Conservation (phyloP, 2,888 invertebrate species). For the Mactromeris polynyma region DNA sequence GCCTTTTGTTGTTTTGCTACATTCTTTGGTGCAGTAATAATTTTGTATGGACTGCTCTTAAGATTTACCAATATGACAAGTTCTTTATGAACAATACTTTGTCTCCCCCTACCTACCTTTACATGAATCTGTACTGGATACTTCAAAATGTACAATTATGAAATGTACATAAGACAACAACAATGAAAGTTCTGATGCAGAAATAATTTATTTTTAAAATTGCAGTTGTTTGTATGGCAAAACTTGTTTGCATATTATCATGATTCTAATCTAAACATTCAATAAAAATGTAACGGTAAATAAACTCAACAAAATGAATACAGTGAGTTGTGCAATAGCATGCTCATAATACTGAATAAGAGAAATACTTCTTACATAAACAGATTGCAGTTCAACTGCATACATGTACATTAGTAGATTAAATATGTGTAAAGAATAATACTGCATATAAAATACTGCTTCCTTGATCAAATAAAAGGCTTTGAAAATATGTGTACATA, state of each 20-base stretch:
- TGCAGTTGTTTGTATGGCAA: conserved; percentile 9
- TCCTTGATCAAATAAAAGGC: not conserved
- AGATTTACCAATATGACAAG: too few relatives aligned
- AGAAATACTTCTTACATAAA: not conserved
- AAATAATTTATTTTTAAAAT: not conserved
- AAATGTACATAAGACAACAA: not conserved
- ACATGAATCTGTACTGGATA: too few relatives aligned
- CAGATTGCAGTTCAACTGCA: not conserved
- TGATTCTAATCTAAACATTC: not conserved
- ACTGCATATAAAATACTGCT: not conserved
- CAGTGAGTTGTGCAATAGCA: not conserved
- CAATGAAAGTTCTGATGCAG: not conserved
- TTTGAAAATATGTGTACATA: not conserved
- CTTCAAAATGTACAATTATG: too few relatives aligned
- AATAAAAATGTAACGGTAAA: not conserved
- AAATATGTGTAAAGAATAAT: not conserved
- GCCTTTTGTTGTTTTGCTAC: not conserved
- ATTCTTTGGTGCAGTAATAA: too few relatives aligned
- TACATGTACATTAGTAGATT: not conserved
- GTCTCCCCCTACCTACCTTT: too few relatives aligned
- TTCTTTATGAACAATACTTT: too few relatives aligned
- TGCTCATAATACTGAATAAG: conserved; percentile 6
- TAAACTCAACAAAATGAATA: not conserved
- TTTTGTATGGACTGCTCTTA: too few relatives aligned
- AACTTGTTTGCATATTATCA: not conserved